Percentiles rank a stretch among this genome's conserved stretches.
Evolutionary conservation across 2,113 vertebrate species (phyloP).

Genomic region (Myotis brandtii): DNA sequence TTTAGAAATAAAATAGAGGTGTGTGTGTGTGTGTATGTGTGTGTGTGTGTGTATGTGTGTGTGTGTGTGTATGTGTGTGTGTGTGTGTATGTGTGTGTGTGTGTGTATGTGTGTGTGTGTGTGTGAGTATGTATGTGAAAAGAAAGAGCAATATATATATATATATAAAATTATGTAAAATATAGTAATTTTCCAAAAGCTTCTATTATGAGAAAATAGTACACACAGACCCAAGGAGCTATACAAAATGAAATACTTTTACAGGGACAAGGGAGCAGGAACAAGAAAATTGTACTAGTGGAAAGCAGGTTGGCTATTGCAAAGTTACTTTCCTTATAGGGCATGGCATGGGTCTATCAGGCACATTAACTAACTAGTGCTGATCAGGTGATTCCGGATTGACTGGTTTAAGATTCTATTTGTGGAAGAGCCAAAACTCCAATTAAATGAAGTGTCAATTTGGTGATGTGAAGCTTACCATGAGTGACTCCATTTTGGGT

Average conservation of each 20-base stretch:
- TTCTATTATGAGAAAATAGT: not conserved
- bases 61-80: not conserved
- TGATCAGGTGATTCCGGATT: not conserved
- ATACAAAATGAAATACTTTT: not conserved
- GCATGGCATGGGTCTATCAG: not conserved
- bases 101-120: not conserved
- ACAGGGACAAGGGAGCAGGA: not conserved
- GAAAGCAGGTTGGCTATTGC: not conserved
- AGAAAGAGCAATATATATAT: not conserved
- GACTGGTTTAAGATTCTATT: not conserved
- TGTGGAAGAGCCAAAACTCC: not conserved
- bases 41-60: not conserved
- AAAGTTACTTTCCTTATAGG: not conserved
- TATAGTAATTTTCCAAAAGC: not conserved
- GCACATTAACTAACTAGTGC: not conserved
- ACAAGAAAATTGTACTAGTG: not conserved
- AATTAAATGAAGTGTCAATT: not conserved
- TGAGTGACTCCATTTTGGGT: not conserved
- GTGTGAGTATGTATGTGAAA: not conserved
- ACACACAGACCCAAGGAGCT: not conserved
- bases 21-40: not conserved
- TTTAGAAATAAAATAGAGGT: conserved; percentile 67
- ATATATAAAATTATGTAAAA: not conserved
- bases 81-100: not conserved
- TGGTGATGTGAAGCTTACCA: not conserved